Evolutionary conservation across 2,888 invertebrate genomes (phyloP), one percentile per base, ranked within the genome.

Genomic region (Melanargia galathea): DNA sequence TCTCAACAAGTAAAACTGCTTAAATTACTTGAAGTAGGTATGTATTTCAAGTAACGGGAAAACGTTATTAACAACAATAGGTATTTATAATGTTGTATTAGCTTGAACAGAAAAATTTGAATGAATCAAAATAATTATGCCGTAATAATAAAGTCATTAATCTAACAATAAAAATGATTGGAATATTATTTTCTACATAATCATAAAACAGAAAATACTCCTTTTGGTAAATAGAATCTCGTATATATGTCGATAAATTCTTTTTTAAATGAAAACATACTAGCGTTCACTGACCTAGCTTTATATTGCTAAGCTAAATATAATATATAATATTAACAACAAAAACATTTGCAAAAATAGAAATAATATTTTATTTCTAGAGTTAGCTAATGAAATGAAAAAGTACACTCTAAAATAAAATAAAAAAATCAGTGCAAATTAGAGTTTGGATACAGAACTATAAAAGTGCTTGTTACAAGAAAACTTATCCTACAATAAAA

Each of bases 291-390:
- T 24, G 16, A 40, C 7, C 11, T 55, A 62, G 48, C 35, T 51
- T 33, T 26, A 55, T 24, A 13, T 5, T 13, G 18, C 38, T 38
- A 30, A 24, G 24, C 55, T 65, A 55, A 18, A 46, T 56, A 33
- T 55, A 54, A 45, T 8, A 11, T 2, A 57, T 66, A 63, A 66
- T 33, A 63, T 63, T 60, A 65, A 55, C 62, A 67, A 68, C 67
- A 71, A 70, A 58, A 64, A 59, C 60, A 61, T 65, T 63, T 66
- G 65, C 60, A 69, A 62, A 63, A 48, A 59, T 54, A 46, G 30
- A 55, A 45, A 61, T 46, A 57, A 64, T 20, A 13, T 55, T 61
- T 26, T 24, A 13, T 1, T 30, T 18, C 24, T 16, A 52, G 35
- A n/a, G 22, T 30, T 8, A 60, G 26, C 22, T 35, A 26, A 18